Evolutionary conservation across 2,113 vertebrate genomes (phyloP).

Genomic region (Anolis sagrei): DNA sequence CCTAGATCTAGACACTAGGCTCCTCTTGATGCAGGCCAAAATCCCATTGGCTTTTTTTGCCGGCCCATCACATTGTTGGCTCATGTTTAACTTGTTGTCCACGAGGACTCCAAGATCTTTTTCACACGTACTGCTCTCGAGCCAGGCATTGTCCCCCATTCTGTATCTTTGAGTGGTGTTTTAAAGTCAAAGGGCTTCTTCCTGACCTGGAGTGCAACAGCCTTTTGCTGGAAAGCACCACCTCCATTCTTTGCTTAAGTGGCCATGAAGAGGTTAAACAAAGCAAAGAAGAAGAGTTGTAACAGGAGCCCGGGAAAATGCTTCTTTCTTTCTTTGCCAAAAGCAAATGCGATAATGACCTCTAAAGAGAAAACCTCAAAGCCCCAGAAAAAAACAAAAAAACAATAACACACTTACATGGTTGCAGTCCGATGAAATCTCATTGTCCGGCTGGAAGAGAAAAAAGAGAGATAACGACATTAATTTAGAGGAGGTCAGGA

Average conservation of each 20-base stretch:
- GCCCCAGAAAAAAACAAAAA: constrained; percentile 2
- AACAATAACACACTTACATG: constrained; percentile 86
- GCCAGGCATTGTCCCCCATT: no score
- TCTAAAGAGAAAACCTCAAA: constrained; percentile 6
- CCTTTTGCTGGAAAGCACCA: neutral
- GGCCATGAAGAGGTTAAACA: neutral
- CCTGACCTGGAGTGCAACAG: no score
- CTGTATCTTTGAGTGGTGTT: no score
- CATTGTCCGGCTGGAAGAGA: constrained; percentile 85
- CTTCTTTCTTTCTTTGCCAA: constrained; percentile 3
- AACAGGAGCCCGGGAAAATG: neutral
- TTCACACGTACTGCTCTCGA: no score
- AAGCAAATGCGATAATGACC: neutral
- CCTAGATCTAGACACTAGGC: no score
- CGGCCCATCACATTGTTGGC: no score
- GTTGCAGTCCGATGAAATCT: constrained; percentile 93
- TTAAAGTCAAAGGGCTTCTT: no score
- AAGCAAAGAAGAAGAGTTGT: neutral
- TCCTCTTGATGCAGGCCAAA: no score
- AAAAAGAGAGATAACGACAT: constrained; percentile 36
- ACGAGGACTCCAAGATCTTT: no score
- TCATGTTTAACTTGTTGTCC: no score
- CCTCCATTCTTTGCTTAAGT: no score
- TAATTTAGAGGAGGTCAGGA: constrained; percentile 42
- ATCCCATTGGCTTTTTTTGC: no score